Conservation (phyloP, 2,113 vertebrate genomes). For the Ciconia maguari region DNA sequence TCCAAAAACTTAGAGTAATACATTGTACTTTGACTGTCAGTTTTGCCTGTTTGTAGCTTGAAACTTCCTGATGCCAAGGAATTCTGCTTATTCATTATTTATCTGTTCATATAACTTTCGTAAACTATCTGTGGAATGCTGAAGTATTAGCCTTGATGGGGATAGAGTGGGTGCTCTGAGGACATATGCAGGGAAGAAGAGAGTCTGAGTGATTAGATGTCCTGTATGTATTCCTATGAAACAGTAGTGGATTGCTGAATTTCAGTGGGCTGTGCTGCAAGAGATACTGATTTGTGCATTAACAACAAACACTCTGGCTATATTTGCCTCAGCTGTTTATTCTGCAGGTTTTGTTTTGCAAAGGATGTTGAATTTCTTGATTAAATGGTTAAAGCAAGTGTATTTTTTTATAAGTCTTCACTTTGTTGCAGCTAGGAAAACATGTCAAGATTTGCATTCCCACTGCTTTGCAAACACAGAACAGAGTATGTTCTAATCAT, state of each 20-base stretch:
- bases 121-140: neutral
- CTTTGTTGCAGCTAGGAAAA: neutral
- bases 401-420: neutral
- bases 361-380: neutral
- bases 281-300: neutral
- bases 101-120: neutral
- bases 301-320: neutral
- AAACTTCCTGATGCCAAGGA: neutral
- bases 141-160: neutral
- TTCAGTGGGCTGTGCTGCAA: neutral
- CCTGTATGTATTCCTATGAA: neutral
- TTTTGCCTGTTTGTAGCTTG: neutral
- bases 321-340: neutral
- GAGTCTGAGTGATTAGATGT: neutral
- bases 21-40: neutral
- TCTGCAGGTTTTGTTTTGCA: neutral
- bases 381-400: neutral
- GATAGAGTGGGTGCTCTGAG: neutral
- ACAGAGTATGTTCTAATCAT: neutral
- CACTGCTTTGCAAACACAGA: neutral
- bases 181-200: neutral
- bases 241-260: neutral
- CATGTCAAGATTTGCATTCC: neutral
- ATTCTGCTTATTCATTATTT: neutral
- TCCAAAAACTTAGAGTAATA: neutral